Evolutionary conservation across 2,113 vertebrate species (phyloP).

Genomic region (Channa maculata): DNA sequence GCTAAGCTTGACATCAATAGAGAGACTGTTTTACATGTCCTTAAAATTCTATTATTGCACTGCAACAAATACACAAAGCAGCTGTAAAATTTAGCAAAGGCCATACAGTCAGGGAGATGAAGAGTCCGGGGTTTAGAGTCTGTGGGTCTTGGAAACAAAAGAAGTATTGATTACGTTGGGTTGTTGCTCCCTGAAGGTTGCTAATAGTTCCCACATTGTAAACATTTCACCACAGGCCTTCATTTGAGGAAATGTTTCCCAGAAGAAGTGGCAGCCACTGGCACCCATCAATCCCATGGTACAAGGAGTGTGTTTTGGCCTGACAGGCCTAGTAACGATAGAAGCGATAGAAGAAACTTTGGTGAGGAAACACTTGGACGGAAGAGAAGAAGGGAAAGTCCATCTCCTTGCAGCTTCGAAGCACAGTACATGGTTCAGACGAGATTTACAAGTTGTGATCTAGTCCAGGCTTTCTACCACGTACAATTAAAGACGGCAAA

Average conservation of each 20-base stretch:
- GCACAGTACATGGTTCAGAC: slow-evolving; percentile 67
- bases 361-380: slow-evolving; percentile 27
- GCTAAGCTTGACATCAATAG: slow-evolving; percentile 54
- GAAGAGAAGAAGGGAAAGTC: slow-evolving; percentile 36
- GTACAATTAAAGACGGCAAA: slow-evolving; percentile 61
- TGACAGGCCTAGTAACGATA: slow-evolving; percentile 48
- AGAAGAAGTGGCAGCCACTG: slow-evolving; percentile 72
- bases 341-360: slow-evolving; percentile 30
- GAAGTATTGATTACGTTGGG: slow-evolving; percentile 72
- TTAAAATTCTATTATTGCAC: slow-evolving; percentile 60
- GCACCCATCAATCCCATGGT: slow-evolving; percentile 69
- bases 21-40: slow-evolving; percentile 62
- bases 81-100: slow-evolving; percentile 47
- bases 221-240: slow-evolving; percentile 77
- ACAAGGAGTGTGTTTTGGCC: slow-evolving; percentile 66
- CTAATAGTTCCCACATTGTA: slow-evolving; percentile 78
- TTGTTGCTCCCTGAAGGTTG: slow-evolving; percentile 69
- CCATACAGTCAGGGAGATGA: slow-evolving; percentile 24
- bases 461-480: slow-evolving; percentile 65
- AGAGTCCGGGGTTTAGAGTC: slow-evolving; percentile 39
- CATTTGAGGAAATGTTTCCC: slow-evolving; percentile 72
- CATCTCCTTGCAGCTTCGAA: slow-evolving; percentile 59
- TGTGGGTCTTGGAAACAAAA: slow-evolving; percentile 74
- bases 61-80: slow-evolving; percentile 46
- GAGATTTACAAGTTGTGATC: slow-evolving; percentile 64